Conservation (phyloP, 2,113 vertebrate genomes). For the Cynoglossus semilaevis region DNA sequence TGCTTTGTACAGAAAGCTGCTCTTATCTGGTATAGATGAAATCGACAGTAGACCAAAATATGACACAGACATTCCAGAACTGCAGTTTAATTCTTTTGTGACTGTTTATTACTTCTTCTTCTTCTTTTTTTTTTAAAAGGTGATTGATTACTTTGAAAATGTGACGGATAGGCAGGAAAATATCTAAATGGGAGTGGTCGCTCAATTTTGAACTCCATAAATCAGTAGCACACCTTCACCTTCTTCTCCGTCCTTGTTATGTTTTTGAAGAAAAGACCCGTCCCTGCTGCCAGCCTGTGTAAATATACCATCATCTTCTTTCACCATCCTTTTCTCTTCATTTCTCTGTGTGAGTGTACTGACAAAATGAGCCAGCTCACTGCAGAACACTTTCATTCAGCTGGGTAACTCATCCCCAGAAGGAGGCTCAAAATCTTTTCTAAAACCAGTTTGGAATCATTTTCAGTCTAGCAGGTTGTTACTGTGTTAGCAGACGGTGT, state of each 20-base stretch:
- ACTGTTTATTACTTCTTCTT: conserved; percentile 6
- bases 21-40: not conserved
- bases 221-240: conserved; percentile 6
- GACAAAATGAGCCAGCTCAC: conserved; percentile 9
- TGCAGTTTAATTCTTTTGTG: conserved; percentile 3
- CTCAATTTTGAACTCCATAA: conserved; percentile 5
- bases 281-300: not conserved
- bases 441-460: conserved; percentile 14
- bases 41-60: conserved; percentile 4
- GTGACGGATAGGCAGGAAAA: conserved; percentile 16
- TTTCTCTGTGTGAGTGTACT: not conserved
- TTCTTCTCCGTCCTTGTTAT: conserved; percentile 13
- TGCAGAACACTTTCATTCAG: conserved; percentile 8
- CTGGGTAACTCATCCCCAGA: conserved; percentile 12
- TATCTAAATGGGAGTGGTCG: conserved; percentile 9
- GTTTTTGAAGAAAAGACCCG: not conserved
- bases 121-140: not conserved
- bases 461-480: conserved; percentile 3
- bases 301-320: not conserved
- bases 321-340: not conserved
- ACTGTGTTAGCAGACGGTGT: conserved; percentile 2
- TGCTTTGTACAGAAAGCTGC: not conserved
- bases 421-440: not conserved
- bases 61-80: conserved; percentile 2
- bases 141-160: conserved; percentile 16